Evolutionary conservation across 2,797 vertebrate genomes (phyloP).

Genomic region (Lutjanus campechanus): DNA sequence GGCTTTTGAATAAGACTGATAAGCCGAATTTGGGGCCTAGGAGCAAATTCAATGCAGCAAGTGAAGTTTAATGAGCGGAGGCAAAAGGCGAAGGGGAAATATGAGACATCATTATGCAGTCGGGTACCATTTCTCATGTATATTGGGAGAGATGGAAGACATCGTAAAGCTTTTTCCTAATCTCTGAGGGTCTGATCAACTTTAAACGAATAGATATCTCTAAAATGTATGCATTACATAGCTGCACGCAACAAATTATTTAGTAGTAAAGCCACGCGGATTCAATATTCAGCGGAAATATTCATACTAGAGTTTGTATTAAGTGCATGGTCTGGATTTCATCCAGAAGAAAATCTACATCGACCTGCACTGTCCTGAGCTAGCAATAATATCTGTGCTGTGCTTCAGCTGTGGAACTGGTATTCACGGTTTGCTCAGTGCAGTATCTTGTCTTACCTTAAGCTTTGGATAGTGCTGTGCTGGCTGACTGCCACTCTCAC

Average conservation of each 20-base stretch:
- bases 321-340: constrained; percentile 42
- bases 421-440: constrained; percentile 28
- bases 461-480: constrained; percentile 33
- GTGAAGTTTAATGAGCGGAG: constrained; percentile 68
- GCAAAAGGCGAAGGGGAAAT: constrained; percentile 53
- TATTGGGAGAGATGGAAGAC: constrained; percentile 48
- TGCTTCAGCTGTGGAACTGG: constrained; percentile 22
- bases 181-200: constrained; percentile 49
- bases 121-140: constrained; percentile 48
- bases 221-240: constrained; percentile 29
- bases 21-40: constrained; percentile 58
- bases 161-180: constrained; percentile 42
- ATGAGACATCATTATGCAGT: constrained; percentile 57
- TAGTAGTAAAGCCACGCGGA: constrained; percentile 14
- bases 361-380: constrained; percentile 31
- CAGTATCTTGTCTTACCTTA: constrained; percentile 15
- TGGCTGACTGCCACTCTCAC: constrained; percentile 37
- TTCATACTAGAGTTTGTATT: constrained; percentile 24
- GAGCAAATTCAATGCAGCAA: constrained; percentile 67
- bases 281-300: constrained; percentile 19
- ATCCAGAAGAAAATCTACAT: constrained; percentile 45
- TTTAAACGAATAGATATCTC: constrained; percentile 44
- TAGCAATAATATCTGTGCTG: constrained; percentile 25
- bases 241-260: constrained; percentile 32
- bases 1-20: constrained; percentile 61